These are phyloP conservation scores for Coreoperca whiteheadi DNA, from an alignment of 2,113 vertebrate species.

Conservation along the genomic window DNA sequence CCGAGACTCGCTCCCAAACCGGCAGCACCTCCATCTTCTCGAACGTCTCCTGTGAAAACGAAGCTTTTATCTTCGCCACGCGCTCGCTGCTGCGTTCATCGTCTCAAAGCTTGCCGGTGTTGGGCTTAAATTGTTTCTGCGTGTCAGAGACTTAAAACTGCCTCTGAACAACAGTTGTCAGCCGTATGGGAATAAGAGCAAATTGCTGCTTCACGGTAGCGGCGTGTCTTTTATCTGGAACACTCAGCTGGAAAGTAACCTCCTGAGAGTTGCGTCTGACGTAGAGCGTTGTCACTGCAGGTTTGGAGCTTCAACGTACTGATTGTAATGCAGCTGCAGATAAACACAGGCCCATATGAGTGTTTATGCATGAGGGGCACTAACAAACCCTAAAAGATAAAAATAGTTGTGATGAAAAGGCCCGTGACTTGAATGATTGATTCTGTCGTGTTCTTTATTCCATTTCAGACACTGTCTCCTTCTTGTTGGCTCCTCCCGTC, in stretches of 20 bases:
- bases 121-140: conserved; percentile 32
- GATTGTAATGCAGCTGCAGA: conserved; percentile 49
- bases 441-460: conserved; percentile 13
- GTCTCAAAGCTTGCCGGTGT: conserved; percentile 26
- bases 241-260: conserved; percentile 37
- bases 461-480: neutral
- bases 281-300: conserved; percentile 34
- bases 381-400: neutral
- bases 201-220: conserved; percentile 44
- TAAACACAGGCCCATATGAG: neutral
- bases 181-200: conserved; percentile 56
- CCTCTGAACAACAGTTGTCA: conserved; percentile 41
- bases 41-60: conserved; percentile 7
- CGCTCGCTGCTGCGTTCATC: neutral
- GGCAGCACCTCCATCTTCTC: conserved; percentile 1
- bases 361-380: neutral
- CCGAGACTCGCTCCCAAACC: neutral
- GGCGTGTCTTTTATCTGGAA: conserved; percentile 41
- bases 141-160: conserved; percentile 37
- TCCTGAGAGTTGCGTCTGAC: conserved; percentile 34
- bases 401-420: conserved; percentile 15
- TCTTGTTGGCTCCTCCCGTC: neutral
- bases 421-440: conserved; percentile 36
- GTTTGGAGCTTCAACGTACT: conserved; percentile 16
- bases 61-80: conserved; percentile 24